Conservation (phyloP, 2,113 vertebrate species). For the Halcyon senegalensis region DNA sequence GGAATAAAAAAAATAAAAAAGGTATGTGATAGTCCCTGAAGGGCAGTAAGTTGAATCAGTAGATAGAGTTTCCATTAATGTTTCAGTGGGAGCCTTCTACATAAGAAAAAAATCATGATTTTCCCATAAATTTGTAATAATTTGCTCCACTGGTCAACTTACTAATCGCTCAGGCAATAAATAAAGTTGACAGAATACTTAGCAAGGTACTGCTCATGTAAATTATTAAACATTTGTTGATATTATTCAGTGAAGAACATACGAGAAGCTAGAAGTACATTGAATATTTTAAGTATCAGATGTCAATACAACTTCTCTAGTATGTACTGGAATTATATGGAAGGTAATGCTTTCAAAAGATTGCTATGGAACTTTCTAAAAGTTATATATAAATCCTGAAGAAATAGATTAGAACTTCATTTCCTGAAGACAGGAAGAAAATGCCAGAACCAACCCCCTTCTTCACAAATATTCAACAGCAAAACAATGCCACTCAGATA, state of each 20-base stretch:
- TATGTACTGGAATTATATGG: neutral
- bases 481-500: neutral
- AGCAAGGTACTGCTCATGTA: neutral
- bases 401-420: neutral
- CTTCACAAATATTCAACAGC: neutral
- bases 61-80: neutral
- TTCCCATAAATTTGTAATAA: neutral
- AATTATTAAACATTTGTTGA: neutral
- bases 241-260: neutral
- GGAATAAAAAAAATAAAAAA: neutral
- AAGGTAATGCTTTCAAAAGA: neutral
- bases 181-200: neutral
- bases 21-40: neutral
- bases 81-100: neutral
- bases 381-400: neutral
- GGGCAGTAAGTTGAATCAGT: rapidly evolving
- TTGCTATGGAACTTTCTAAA: neutral
- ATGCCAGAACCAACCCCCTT: neutral
- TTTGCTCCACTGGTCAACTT: neutral
- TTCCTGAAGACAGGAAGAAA: neutral
- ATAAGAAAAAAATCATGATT: neutral
- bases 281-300: neutral
- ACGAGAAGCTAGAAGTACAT: neutral
- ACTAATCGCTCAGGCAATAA: neutral
- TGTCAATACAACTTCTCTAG: neutral